Percentiles rank a stretch among this genome's conserved stretches.
Conservation (phyloP, 2,888 invertebrate species). For the Drosophila paucipuncta region DNA sequence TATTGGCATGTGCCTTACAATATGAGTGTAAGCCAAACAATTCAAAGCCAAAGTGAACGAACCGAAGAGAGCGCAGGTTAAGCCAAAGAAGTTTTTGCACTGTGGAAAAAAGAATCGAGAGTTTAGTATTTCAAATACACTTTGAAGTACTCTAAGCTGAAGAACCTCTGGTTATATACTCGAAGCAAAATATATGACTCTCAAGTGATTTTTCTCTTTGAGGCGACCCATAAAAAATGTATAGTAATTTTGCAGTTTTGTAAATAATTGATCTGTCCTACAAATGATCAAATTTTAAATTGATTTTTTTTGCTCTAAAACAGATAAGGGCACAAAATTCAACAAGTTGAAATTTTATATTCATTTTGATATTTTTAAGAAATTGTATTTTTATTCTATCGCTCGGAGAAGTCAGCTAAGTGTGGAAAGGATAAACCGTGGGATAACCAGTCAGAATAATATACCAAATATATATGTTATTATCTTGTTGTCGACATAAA, state of each 20-base stretch:
- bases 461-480: conserved; percentile 10
- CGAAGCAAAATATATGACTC: background rate
- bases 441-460: conserved; percentile 27
- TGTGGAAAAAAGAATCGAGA: background rate
- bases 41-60: conserved; percentile 1
- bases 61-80: background rate
- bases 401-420: background rate
- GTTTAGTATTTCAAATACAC: background rate
- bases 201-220: background rate
- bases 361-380: background rate
- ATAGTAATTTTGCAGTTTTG: background rate
- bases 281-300: background rate
- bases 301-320: background rate
- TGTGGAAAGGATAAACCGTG: conserved; percentile 9
- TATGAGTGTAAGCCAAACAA: conserved; percentile 9
- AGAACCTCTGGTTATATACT: background rate
- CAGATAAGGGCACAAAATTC: background rate
- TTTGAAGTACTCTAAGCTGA: conserved; percentile 7
- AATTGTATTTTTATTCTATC: background rate
- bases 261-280: accelerated
- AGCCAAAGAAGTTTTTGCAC: background rate
- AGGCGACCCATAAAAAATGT: background rate
- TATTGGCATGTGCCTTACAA: conserved; percentile 49
- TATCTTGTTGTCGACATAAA: conserved; percentile 22
- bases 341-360: background rate